Base-by-base conservation (phyloP, 1,140 invertebrate genomes). In the Drosophila grimshawi region DNA sequence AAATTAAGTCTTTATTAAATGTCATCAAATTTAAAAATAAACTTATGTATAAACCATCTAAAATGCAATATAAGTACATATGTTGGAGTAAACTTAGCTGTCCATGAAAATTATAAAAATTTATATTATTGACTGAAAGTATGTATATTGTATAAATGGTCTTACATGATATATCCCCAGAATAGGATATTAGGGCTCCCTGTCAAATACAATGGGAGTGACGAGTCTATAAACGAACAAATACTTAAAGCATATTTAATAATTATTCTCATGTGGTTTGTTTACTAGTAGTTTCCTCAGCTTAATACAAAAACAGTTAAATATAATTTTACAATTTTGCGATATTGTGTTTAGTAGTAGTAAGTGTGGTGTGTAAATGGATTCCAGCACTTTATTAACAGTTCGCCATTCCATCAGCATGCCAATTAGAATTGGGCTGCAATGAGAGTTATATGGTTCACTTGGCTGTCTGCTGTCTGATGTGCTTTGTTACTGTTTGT, bases 51-150 rank as follows among this genome's bases (percentile, higher is more conserved):
- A 80, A 75, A 82, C 76, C 65, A 83, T 66, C 67, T 83, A 79
- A 82, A 83, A 76, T 82, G 64, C 80, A 68, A 75, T 75, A 83
- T 83, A 83, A 83, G 80, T 83, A 83, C 80, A 82, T 75, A 68
- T 82, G 62, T 82, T 78, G 65, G 60, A 75, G 76, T 81, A 33
- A 60, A 66, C 61, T 82, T 65, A 61, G 35, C 67, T 72, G 64
- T 82, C 67, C 64, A 64, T 60, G 65, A 65, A 83, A 82, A 75
- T 63, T 35, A 71, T 78, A 72, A 62, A 66, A 62, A 73, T 72
- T 19, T 65, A 37, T 59, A 59, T 71, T 65, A 41, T 55, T 76
- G 73, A 76, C 67, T 76, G 60, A 65, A 59, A 70, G 56, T 75
- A 75, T 64, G 67, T 63, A 39, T 65, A 49, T 56, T 53, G 56